Evolutionary conservation across 2,113 vertebrate species (phyloP).

Genomic region (Entelurus aequoreus): DNA sequence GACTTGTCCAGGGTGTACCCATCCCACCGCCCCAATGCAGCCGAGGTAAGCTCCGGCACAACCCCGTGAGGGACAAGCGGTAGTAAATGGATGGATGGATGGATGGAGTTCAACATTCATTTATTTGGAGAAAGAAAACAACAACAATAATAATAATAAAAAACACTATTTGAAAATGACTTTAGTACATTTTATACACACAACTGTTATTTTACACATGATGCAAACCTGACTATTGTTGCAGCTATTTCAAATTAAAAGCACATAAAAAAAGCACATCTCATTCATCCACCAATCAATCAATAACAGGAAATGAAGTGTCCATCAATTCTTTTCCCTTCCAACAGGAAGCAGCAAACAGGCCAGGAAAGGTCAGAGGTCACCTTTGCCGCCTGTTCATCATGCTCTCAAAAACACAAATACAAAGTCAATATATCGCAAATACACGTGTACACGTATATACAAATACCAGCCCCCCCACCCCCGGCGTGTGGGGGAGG

Average conservation of each 20-base stretch:
- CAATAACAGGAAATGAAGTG: constrained; percentile 39
- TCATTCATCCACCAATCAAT: constrained; percentile 23
- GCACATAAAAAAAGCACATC: constrained; percentile 49
- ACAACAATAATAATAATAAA: constrained; percentile 11
- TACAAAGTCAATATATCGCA: constrained; percentile 66
- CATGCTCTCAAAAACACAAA: constrained; percentile 61
- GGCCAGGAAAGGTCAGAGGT: constrained; percentile 5
- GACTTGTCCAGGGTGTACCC: too few relatives aligned
- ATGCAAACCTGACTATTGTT: constrained; percentile 64
- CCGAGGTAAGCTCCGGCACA: too few relatives aligned
- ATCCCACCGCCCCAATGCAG: too few relatives aligned
- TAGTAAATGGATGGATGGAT: constrained; percentile 24
- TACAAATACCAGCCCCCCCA: constrained; percentile 70
- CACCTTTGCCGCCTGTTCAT: constrained; percentile 41
- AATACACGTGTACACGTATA: constrained; percentile 77
- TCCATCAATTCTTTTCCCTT: background rate
- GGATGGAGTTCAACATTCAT: constrained; percentile 53
- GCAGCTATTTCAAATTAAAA: constrained; percentile 54
- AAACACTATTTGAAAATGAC: constrained; percentile 35
- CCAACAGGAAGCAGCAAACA: too few relatives aligned
- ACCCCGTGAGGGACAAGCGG: background rate
- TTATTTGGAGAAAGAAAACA: constrained; percentile 46
- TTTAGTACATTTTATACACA: constrained; percentile 20
- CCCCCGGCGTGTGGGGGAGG: constrained; percentile 23
- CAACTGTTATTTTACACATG: constrained; percentile 22